phyloP scores from a whole-genome alignment of 2,888 invertebrate species.

The Anoncus sp. region DNA sequence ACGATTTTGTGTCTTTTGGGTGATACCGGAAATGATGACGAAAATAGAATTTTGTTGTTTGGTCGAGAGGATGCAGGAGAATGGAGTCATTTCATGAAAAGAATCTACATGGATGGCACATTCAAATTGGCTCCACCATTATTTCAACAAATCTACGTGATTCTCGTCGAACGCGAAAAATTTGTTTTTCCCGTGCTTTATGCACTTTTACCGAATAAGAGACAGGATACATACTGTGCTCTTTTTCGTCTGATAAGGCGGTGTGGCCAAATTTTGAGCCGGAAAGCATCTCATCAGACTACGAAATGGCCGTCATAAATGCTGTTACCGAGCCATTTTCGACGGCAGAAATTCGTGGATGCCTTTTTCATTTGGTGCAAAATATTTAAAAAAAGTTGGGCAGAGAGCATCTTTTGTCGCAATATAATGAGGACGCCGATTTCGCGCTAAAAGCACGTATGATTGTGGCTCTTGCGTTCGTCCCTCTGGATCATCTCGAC shows the following conservation, averaged over 20 bases:
- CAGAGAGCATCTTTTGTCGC: conserved; percentile 20
- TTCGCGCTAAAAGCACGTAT: conserved; percentile 39
- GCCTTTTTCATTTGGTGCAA: conserved; percentile 41
- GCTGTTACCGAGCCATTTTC: conserved; percentile 23
- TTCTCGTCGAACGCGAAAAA: conserved; percentile 44
- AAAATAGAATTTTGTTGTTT: conserved; percentile 44
- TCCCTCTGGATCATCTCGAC: conserved; percentile 24
- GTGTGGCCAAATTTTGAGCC: conserved; percentile 47
- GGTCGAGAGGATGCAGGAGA: conserved; percentile 50
- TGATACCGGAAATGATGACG: conserved; percentile 41
- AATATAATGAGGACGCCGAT: conserved; percentile 37
- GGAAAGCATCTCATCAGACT: conserved; percentile 28
- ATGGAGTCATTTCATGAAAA: conserved; percentile 45
- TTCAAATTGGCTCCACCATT: conserved; percentile 48
- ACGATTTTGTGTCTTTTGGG: conserved; percentile 46
- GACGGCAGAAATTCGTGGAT: conserved; percentile 29
- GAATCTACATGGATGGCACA: conserved; percentile 37
- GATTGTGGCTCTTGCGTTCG: conserved; percentile 39
- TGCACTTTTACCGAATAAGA: conserved; percentile 35
- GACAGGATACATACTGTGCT: conserved; percentile 17
- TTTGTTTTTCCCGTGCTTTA: too few species aligned
- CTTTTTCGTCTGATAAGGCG: conserved; percentile 30
- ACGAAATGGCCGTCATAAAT: conserved; percentile 34
- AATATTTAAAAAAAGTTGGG: conserved; percentile 31
- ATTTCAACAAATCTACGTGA: conserved; percentile 36